Conservation (phyloP, 30 jellyfish, hydroid and myxozoan species). For the Pseudorhiza aurosa region DNA sequence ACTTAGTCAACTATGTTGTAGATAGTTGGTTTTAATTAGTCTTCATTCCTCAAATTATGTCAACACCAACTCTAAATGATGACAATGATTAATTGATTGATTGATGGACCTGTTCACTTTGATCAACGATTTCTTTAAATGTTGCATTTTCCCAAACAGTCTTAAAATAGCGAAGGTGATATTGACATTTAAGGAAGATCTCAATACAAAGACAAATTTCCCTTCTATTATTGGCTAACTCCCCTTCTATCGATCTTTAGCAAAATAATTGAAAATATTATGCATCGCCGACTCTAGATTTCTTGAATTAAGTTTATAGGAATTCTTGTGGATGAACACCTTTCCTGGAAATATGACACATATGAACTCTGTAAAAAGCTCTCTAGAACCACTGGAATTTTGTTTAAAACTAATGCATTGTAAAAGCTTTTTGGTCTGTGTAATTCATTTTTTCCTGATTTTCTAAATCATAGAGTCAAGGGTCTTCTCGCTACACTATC, state of each 20-base stretch:
- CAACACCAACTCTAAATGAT: no score
- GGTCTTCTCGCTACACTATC: no score
- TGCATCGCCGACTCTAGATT: constrained; percentile 15
- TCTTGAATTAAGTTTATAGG: constrained; percentile 41
- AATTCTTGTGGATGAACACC: constrained; percentile 57
- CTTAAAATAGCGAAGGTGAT: constrained; percentile 47
- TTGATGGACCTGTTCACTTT: constrained; percentile 20
- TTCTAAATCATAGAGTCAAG: no score
- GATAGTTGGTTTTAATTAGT: no score
- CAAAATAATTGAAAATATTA: constrained; percentile 28
- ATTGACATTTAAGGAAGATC: constrained; percentile 39
- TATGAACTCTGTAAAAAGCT: constrained; percentile 36
- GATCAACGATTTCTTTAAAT: constrained; percentile 15
- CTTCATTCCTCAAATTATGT: no score
- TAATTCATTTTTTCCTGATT: constrained; percentile 31
- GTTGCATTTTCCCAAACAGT: constrained; percentile 23
- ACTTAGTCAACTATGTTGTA: no score
- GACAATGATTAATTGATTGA: no score
- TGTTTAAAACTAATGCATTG: constrained; percentile 25
- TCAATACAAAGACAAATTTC: constrained; percentile 28
- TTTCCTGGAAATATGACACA: constrained; percentile 58
- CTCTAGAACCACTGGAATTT: constrained; percentile 49
- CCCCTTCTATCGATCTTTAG: constrained; percentile 50
- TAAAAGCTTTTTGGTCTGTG: constrained; percentile 30
- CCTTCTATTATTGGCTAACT: constrained; percentile 17